Percentiles rank a stretch among this genome's conserved stretches.
Conservation (phyloP, 2,797 vertebrate species). For the Rachycentron canadum region DNA sequence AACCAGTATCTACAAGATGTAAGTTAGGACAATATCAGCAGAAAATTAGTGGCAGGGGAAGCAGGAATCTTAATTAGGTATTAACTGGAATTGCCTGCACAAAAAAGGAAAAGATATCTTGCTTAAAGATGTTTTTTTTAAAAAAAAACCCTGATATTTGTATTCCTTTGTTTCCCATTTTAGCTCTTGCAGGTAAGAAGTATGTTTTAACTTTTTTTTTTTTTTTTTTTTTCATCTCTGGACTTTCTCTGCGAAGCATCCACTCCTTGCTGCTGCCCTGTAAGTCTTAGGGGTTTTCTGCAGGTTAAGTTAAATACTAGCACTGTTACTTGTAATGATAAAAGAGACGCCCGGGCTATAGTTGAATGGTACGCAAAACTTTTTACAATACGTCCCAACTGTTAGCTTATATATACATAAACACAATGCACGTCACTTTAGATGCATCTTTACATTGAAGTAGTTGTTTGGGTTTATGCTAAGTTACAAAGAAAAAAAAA, state of each 20-base stretch:
- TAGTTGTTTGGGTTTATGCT: slow-evolving; percentile 33
- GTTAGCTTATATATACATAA: slow-evolving; percentile 37
- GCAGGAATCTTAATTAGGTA: slow-evolving; percentile 55
- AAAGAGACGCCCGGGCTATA: slow-evolving; percentile 19
- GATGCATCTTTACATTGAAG: slow-evolving; percentile 26
- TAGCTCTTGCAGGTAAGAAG: slow-evolving; percentile 12
- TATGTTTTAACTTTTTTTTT: slow-evolving; percentile 52
- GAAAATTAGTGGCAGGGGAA: slow-evolving; percentile 52
- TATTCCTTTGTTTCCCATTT: not conserved
- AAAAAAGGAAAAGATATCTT: not conserved
- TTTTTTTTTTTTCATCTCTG: not conserved
- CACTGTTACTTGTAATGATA: slow-evolving; percentile 15
- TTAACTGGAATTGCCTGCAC: slow-evolving; percentile 30
- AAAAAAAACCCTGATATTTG: not conserved
- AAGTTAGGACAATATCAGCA: slow-evolving; percentile 33
- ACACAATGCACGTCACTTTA: slow-evolving; percentile 38
- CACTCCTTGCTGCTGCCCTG: slow-evolving; percentile 24
- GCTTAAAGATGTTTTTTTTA: slow-evolving; percentile 9
- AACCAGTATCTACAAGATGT: slow-evolving; percentile 26
- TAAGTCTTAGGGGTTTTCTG: slow-evolving; percentile 7
- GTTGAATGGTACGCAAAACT: slow-evolving; percentile 67
- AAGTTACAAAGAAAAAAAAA: slow-evolving; percentile 48
- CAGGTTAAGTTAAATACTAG: slow-evolving; percentile 15
- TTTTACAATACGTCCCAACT: slow-evolving; percentile 53
- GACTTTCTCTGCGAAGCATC: slow-evolving; percentile 34